Base-by-base conservation (phyloP, 2,113 vertebrate species). In the Antechinus flavipes region DNA sequence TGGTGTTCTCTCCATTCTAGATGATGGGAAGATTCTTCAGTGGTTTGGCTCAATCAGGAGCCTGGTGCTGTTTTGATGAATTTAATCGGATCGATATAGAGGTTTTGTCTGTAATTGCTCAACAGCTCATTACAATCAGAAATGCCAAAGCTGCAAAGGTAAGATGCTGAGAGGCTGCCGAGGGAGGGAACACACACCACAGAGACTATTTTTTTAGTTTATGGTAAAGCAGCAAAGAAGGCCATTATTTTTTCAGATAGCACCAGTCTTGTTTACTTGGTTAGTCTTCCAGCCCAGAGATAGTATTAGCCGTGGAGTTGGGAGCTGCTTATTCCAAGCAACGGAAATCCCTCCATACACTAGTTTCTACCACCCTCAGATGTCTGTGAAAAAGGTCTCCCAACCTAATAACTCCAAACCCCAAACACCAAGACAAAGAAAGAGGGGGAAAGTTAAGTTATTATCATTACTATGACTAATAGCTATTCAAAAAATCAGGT, bases 11-110 rank as follows among this genome's bases (percentile, higher is more conserved):
- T 91, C 97, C 14, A 95, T 98, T 98, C 96, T 97, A 99, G 99
- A 99, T 99, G 99, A 99, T 99, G 99, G 98, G 99, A 1, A 98
- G 98, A 42, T 99, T 99, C 97, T 99, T 99, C 97, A 99, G 99
- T 54, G 99, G 98, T 0, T 98, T 99, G 95, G 99, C 99, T 42
- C 99, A 99, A 90, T 99, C 99, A 0, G 99, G 99, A 90, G 99
- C 98, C 92, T 99, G 99, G 98, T 99, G 99, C 92, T 99, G 99
- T 96, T 99, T 99, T 93, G 98, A 99, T 35, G 98, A 99, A 97
- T 99, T 99, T 96, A 99, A 99, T 95, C 96, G 99, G 58, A 99
- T 99, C 89, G 99, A 99, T 97, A 99, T 98, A 68, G 99, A 99
- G 97, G 99, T 99, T 93, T 94, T 99, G 94, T 99, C 98, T 8